These are phyloP conservation scores for Peromyscus melanophrys DNA, from an alignment of 2,797 vertebrate species.

Conservation along the genomic window DNA sequence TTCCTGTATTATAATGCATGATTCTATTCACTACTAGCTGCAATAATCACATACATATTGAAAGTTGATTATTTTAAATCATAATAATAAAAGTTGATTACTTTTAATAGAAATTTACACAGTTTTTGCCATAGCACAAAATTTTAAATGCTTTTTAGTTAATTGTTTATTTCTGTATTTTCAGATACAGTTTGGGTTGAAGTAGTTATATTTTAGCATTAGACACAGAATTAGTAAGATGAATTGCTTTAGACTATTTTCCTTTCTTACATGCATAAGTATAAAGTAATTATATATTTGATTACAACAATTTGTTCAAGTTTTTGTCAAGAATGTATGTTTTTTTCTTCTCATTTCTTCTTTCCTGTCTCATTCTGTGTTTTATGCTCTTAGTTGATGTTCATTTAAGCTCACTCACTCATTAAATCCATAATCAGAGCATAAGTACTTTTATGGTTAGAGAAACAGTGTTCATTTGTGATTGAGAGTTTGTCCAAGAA, in stretches of 20 bases:
- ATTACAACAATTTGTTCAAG: background rate
- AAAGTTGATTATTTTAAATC: background rate
- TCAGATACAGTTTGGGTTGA: background rate
- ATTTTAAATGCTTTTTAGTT: conserved; percentile 9
- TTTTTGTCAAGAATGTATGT: background rate
- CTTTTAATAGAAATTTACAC: conserved; percentile 34
- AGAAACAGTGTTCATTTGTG: background rate
- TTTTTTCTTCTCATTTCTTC: background rate
- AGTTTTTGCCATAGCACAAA: background rate
- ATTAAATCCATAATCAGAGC: background rate
- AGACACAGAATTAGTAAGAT: conserved; percentile 14
- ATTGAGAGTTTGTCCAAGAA: background rate
- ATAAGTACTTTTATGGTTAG: background rate
- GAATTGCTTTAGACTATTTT: background rate
- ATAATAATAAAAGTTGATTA: no score
- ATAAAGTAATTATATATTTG: background rate
- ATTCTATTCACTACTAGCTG: background rate
- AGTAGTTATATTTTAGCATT: background rate
- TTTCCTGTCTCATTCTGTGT: background rate
- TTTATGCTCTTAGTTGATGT: background rate
- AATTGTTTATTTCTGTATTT: background rate
- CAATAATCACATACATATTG: background rate
- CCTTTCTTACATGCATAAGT: background rate
- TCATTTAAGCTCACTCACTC: background rate
- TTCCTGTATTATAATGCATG: background rate